Evolutionary conservation across 1,140 invertebrate species (phyloP), one percentile per base, ranked within the genome.

Genomic region (Pseudomyrmex pallidus): DNA sequence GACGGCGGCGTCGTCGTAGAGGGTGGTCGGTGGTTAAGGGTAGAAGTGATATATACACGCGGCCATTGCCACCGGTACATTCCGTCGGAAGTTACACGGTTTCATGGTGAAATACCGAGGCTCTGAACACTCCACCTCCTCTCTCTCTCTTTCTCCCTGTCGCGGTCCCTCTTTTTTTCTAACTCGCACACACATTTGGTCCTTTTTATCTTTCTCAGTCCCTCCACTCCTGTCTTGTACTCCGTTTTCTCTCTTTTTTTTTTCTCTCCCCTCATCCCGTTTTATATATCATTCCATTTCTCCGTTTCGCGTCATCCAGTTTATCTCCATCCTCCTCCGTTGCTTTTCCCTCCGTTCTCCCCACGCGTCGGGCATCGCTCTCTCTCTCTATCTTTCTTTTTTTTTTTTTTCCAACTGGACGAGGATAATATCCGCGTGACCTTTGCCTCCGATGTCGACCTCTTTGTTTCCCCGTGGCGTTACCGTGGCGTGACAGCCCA

Each of bases 41-140:
- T 84, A 80, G 88, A 87, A 82, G 87, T 91, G 90, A 91, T 91
- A 89, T 90, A 89, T 90, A 90, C 77, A 88, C 82, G 88, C 56
- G 72, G 59, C 85, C 87, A 87, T 90, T 86, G 84, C 85, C 77
- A 87, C 85, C 88, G 59, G 86, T 87, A 89, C 84, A 87, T 89
- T 90, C 88, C 83, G 80, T 87, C 87, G 84, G 52, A 66, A 73
- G 72, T 84, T 88, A 82, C 77, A 50, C 44, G 77, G 78, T 88
- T 87, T 78, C 68, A 61, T 61, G 68, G 70, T 86, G 87, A 91
- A 89, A 90, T 90, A 89, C 89, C 84, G 82, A 87, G 87, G 82
- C 84, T 73, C 57, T 17, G 86, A 73, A 88, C 67, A 80, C 72
- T 80, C 50, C 25, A 22, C 44, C 2, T 50, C 8, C 22, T n/a